Conservation (phyloP, 2,113 vertebrate species). For the Melanerpes formicivorus region DNA sequence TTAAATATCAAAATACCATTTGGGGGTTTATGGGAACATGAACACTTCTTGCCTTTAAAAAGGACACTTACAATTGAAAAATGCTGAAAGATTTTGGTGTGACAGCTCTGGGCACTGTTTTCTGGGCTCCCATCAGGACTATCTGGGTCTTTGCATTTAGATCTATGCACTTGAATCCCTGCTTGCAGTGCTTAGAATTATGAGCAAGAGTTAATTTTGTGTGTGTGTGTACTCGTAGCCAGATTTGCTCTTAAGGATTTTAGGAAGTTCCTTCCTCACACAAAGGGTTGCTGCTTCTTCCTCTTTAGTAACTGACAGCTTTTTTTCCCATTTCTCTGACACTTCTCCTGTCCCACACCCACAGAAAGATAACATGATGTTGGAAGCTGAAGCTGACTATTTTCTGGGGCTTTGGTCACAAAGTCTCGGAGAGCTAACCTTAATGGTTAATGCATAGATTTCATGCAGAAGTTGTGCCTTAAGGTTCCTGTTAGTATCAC, state of each 20-base stretch:
- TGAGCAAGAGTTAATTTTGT: background rate
- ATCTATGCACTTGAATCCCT: background rate
- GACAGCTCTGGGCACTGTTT: background rate
- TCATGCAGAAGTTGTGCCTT: background rate
- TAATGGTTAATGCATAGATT: background rate
- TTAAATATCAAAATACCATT: background rate
- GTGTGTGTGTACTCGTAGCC: background rate
- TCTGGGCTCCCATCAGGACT: background rate
- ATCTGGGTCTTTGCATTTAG: background rate
- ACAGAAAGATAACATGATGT: background rate
- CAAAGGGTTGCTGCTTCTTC: background rate
- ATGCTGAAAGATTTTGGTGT: background rate
- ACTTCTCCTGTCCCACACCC: background rate
- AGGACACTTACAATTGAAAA: background rate
- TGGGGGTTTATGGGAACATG: background rate
- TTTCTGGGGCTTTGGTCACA: background rate
- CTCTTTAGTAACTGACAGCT: slow-evolving; percentile 5
- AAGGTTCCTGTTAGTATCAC: background rate
- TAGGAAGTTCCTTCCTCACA: background rate
- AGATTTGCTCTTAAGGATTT: background rate
- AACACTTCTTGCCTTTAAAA: background rate
- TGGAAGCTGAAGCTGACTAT: background rate
- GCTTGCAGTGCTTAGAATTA: background rate
- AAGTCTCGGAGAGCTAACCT: background rate
- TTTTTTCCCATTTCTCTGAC: background rate